Evolutionary conservation across 2,113 vertebrate species (phyloP).

Genomic region (Archocentrus centrarchus): DNA sequence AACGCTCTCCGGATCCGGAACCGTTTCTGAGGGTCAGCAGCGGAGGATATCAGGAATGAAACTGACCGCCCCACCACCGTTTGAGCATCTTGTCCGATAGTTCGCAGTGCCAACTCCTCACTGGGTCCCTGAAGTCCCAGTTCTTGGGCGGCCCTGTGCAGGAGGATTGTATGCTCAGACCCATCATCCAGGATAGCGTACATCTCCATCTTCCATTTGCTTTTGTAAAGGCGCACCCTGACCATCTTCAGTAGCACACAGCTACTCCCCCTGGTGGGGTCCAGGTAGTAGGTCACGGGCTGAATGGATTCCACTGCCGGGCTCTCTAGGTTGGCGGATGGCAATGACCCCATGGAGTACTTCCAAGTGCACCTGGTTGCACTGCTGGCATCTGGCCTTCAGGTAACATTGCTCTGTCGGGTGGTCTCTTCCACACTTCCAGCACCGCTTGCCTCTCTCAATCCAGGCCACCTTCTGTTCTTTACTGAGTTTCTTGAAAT

Average conservation of each 20-base stretch:
- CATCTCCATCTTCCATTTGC: neutral
- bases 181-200: neutral
- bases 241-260: neutral
- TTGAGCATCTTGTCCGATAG: neutral
- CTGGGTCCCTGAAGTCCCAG: neutral
- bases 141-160: neutral
- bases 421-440: no score
- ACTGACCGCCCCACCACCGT: fast-evolving
- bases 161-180: neutral
- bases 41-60: neutral
- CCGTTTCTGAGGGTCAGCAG: neutral
- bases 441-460: no score
- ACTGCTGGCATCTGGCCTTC: no score
- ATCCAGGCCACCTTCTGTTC: neutral
- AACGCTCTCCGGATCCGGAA: neutral
- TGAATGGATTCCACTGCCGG: neutral
- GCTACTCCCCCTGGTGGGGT: neutral
- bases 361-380: no score
- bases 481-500: no score
- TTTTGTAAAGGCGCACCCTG: neutral
- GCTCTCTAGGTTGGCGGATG: neutral
- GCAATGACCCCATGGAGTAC: no score
- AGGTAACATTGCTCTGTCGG: no score
- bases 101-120: neutral
- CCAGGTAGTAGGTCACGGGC: fast-evolving